These are phyloP conservation scores for Chloroceryle inda DNA, from an alignment of 2,797 vertebrate genomes.

Conservation along the genomic window DNA sequence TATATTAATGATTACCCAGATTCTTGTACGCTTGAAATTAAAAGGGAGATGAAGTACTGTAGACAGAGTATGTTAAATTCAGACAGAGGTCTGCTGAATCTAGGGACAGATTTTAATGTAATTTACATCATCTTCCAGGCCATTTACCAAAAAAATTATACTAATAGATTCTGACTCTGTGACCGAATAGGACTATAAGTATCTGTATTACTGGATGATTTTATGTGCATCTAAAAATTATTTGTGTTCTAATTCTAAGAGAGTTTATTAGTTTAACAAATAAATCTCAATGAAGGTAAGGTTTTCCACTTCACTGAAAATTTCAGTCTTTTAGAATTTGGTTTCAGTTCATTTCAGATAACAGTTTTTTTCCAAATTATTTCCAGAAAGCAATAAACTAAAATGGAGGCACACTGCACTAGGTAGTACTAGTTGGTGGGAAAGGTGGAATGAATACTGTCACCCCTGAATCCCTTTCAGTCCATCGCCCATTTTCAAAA, in stretches of 20 bases:
- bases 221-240: neutral
- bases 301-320: neutral
- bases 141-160: neutral
- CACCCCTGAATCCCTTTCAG: neutral
- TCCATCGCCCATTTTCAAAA: neutral
- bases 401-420: neutral
- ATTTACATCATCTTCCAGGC: neutral
- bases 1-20: neutral
- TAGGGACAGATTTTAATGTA: neutral
- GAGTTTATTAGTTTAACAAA: neutral
- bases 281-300: neutral
- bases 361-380: neutral
- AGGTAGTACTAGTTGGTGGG: neutral
- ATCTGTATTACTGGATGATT: neutral
- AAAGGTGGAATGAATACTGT: neutral
- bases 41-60: neutral
- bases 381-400: neutral
- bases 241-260: neutral
- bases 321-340: neutral
- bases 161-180: neutral
- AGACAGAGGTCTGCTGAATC: neutral
- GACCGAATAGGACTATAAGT: neutral
- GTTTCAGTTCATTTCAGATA: neutral
- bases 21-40: slow-evolving; percentile 5
- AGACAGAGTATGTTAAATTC: neutral